Base-by-base conservation (phyloP, 2,888 invertebrate species). In the Andrena hattorfiana region DNA sequence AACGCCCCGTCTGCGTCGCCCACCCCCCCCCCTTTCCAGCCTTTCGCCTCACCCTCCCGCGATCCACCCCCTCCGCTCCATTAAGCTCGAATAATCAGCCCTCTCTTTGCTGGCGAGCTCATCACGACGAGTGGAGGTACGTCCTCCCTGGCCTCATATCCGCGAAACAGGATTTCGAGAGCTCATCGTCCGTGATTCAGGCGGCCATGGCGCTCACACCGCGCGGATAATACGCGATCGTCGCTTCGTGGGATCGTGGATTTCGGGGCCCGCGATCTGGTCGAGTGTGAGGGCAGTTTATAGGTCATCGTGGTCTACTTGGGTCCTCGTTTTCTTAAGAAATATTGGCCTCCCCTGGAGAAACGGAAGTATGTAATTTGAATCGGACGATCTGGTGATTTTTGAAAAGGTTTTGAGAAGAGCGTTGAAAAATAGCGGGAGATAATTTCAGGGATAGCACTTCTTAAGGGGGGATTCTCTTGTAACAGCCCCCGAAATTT, bases 101-200 rank as follows among this genome's bases (percentile, higher is more conserved):
- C 77, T 83, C 82, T 81, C 83, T 77, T 84, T 64, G 72, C 81
- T 56, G 67, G 48, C 79, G 81, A 84, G 74, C 84, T 87, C 85
- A 78, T 87, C 81, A 67, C 78, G 77, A 79, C 78, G 85, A 83
- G 85, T 78, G 73, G 35, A 85, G 77, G 79, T 76, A 76, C 86
- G 66, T 87, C 74, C 80, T 82, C 76, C 68, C 76, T 76, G 74
- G 80, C 64, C 72, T 87, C 84, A 77, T 87, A 87, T 87, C 85
- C 85, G 79, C 85, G 83, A 83, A 86, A 89, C 90, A 86, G 85
- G 77, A 88, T 90, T 89, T 90, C 85, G 81, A 86, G 86, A 67
- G 84, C 81, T 86, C 81, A 84, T 86, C 82, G 87, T 71, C 77
- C 80, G 74, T 82, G 81, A 86, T 81, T 86, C 81, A 68, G 42